These are phyloP conservation scores for Hemicentrotus pulcherrimus DNA, from an alignment of 35 echinoderm and acorn worm species.

Conservation along the genomic window DNA sequence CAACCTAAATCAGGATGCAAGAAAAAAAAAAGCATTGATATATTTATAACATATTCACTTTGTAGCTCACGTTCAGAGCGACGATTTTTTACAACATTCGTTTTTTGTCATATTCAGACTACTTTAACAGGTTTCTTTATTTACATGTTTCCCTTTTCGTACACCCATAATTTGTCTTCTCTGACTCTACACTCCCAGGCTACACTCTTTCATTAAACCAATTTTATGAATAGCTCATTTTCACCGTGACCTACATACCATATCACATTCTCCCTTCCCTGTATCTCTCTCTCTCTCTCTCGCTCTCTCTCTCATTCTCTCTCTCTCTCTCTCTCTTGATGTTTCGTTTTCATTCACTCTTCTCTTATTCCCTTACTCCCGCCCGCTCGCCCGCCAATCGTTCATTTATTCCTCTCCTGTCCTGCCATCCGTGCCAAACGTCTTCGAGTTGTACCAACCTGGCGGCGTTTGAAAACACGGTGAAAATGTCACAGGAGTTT, in stretches of 20 bases:
- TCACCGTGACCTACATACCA: background rate
- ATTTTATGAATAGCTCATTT: background rate
- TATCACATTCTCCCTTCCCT: no score
- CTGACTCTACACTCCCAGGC: background rate
- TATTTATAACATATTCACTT: background rate
- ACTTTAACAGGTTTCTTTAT: background rate
- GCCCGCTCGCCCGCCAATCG: background rate
- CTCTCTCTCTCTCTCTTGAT: no score
- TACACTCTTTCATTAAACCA: background rate
- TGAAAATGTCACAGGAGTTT: conserved; percentile 11
- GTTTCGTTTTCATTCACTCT: no score
- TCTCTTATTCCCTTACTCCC: background rate
- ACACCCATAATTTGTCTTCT: background rate
- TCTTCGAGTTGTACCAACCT: background rate
- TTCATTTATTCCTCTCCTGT: background rate
- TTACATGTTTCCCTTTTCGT: background rate
- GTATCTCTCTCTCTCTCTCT: no score
- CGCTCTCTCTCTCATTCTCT: no score
- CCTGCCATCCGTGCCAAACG: background rate
- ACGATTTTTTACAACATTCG: background rate
- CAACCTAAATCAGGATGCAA: background rate
- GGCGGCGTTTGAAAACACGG: background rate
- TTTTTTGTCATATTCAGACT: background rate
- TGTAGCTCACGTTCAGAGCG: background rate
- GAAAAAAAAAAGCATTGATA: no score